A percentile compares a stretch with the other conserved stretches of the same genome.
phyloP scores from a whole-genome alignment of 2,797 vertebrate species.

The Rhodeus uyekii region DNA sequence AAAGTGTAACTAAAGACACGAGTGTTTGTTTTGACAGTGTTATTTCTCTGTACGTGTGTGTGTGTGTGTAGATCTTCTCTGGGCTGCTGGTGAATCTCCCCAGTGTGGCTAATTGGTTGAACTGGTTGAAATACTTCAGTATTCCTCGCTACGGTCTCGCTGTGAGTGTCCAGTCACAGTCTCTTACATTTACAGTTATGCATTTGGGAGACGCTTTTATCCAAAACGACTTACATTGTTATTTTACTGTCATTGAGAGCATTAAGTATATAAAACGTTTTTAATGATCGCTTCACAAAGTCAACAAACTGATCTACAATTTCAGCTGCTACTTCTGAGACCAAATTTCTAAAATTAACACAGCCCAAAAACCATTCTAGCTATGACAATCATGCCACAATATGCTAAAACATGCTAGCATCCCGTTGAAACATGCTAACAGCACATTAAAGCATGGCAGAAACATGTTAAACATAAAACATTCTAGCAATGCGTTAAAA shows the following conservation, averaged over 20 bases:
- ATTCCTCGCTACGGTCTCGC: slow-evolving; percentile 80
- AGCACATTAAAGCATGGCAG: too few species aligned
- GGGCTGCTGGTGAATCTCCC: slow-evolving; percentile 83
- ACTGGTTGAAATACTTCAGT: slow-evolving; percentile 84
- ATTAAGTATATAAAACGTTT: background rate
- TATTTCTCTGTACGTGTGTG: background rate
- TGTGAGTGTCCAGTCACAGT: slow-evolving; percentile 68
- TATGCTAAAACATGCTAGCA: background rate
- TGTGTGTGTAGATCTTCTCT: slow-evolving; percentile 75
- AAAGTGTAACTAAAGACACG: background rate
- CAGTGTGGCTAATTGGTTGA: slow-evolving; percentile 74
- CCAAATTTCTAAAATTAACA: too few species aligned
- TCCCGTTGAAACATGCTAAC: too few species aligned
- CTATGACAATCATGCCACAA: too few species aligned
- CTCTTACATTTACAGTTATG: too few species aligned
- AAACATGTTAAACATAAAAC: too few species aligned
- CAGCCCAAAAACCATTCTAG: too few species aligned
- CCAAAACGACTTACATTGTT: too few species aligned
- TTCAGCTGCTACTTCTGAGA: too few species aligned
- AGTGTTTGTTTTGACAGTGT: background rate
- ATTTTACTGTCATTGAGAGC: background rate
- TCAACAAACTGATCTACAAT: too few species aligned
- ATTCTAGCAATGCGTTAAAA: too few species aligned
- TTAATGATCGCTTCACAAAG: background rate
- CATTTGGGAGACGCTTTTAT: too few species aligned